Conservation (phyloP, 2,797 vertebrate species). For the Leptoclinus maculatus region DNA sequence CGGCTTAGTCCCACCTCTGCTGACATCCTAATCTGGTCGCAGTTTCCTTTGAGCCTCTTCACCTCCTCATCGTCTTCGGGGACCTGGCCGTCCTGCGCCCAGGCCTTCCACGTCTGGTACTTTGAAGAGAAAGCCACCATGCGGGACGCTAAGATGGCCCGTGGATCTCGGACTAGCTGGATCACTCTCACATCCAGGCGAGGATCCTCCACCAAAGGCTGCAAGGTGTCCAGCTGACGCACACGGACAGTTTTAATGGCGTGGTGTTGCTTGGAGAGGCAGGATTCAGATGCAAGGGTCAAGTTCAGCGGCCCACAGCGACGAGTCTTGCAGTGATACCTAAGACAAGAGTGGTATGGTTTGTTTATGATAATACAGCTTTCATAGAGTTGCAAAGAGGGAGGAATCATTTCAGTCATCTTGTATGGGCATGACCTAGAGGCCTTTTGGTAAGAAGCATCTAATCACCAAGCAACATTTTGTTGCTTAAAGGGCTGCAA, state of each 20-base stretch:
- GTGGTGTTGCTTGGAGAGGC: constrained; percentile 89
- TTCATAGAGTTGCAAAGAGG: background rate
- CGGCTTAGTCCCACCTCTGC: constrained; percentile 91
- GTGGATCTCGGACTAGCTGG: constrained; percentile 95
- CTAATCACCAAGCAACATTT: background rate
- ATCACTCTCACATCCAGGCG: constrained; percentile 92
- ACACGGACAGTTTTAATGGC: constrained; percentile 94
- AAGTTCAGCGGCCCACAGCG: constrained; percentile 94
- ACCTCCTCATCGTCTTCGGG: constrained; percentile 89
- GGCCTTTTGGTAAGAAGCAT: background rate
- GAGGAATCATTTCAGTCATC: background rate
- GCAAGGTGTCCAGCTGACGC: constrained; percentile 91
- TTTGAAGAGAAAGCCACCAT: constrained; percentile 94
- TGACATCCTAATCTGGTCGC: constrained; percentile 90
- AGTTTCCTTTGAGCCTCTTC: constrained; percentile 91
- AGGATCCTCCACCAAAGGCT: constrained; percentile 90
- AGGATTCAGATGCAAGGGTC: constrained; percentile 90
- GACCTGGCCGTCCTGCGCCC: constrained; percentile 88
- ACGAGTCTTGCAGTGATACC: constrained; percentile 90
- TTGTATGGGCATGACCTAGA: background rate
- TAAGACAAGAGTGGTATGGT: constrained; percentile 30
- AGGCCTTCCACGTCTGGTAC: constrained; percentile 93
- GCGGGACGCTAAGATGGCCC: constrained; percentile 93
- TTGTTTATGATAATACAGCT: background rate
- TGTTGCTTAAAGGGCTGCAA: background rate